Evolutionary conservation across 2,113 vertebrate species (phyloP).

Genomic region (Syngnathus scovelli): DNA sequence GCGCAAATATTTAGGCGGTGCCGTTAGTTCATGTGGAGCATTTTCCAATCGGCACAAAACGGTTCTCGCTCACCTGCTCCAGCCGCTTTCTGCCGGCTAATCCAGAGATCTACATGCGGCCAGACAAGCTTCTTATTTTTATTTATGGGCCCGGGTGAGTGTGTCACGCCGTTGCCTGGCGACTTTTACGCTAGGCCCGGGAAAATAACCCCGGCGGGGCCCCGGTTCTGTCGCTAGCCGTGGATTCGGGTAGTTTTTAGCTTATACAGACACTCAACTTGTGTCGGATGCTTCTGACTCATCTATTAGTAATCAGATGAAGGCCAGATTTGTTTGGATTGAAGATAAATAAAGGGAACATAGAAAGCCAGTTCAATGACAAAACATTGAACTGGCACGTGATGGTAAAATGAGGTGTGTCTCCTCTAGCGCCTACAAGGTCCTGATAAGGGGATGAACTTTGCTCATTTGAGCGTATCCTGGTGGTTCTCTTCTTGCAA

Average conservation of each 20-base stretch:
- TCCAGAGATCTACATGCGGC: constrained; percentile 37
- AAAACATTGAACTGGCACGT: neutral
- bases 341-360: constrained; percentile 1
- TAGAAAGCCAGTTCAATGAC: neutral
- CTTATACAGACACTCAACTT: too few relatives aligned
- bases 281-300: constrained; percentile 18
- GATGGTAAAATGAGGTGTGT: constrained; percentile 21
- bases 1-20: neutral
- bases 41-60: neutral
- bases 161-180: constrained; percentile 32
- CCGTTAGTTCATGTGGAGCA: neutral
- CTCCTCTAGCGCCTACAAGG: constrained; percentile 11
- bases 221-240: neutral
- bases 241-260: too few relatives aligned
- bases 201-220: neutral
- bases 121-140: constrained; percentile 61
- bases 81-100: constrained; percentile 33
- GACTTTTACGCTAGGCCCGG: constrained; percentile 22
- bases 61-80: constrained; percentile 9
- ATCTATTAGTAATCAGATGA: constrained; percentile 8
- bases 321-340: constrained; percentile 13
- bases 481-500: neutral
- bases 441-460: constrained; percentile 37
- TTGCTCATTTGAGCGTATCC: constrained; percentile 1
- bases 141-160: constrained; percentile 43